Evolutionary conservation across 2,797 vertebrate species (phyloP), one percentile per base, ranked within the genome.

Genomic region (Lindbergichthys nudifrons): DNA sequence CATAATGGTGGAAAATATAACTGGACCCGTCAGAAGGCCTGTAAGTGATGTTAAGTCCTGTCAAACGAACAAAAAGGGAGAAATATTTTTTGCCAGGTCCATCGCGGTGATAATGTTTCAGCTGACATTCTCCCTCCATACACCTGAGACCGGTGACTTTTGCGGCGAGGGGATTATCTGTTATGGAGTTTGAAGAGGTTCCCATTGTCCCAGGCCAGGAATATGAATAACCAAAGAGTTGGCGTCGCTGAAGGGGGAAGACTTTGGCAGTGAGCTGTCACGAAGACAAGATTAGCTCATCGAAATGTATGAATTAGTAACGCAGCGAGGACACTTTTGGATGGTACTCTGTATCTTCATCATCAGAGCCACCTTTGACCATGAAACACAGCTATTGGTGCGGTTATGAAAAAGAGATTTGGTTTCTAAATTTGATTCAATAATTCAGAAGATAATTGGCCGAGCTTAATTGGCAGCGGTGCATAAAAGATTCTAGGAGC

Each of bases 101-200:
- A 79, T 85, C 81, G 0, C 3, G 42, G 89, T 21, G 89, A 94
- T 95, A 89, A 71, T 89, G 94, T 95, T 95, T 95, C 94, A 94
- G 77, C 68, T 94, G 93, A 92, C 93, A 94, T 94, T 95, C 90
- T 94, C 91, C 82, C 51, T 65, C 39, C 46, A 91, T 67, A 92
- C 92, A 95, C 90, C 92, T 90, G 93, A 95, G 94, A 94, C 91
- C 83, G 76, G 89, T 91, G 92, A 93, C 93, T 94, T 94, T 92
- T 90, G 73, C 84, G 9, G 58, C 8, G 56, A 45, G 86, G 88
- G 92, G 92, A 93, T 94, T 92, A 94, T 86, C 90, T 78, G 85
- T 89, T 86, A 77, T 86, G 80, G 90, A 83, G 88, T 91, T 90
- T 92, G 88, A 91, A 89, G 92, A 92, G 87, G 87, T 90, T 84